A percentile compares a stretch with the other conserved stretches of the same genome.
phyloP scores from a whole-genome alignment of 2,797 vertebrate species.

The Somateria mollissima region DNA sequence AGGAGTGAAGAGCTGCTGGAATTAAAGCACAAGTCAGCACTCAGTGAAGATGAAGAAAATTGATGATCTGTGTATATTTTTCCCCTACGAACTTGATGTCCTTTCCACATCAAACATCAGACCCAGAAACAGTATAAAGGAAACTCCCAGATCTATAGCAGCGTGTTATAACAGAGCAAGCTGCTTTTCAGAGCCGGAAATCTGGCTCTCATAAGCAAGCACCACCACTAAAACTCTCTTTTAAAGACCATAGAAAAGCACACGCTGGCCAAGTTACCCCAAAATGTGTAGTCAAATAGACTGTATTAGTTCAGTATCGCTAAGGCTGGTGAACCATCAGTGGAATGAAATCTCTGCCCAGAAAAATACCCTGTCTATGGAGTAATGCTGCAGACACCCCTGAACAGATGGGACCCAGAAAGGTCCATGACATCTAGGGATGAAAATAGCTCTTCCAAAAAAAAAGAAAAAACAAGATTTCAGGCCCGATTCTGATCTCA shows the following conservation, averaged over 20 bases:
- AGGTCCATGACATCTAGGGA: constrained; percentile 4
- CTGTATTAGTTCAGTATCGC: constrained; percentile 2
- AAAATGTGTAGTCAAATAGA: constrained; percentile 16
- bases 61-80: not conserved
- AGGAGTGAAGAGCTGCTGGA: not conserved
- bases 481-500: constrained; percentile 54
- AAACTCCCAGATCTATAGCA: not conserved
- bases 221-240: not conserved
- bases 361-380: constrained; percentile 58
- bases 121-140: not conserved
- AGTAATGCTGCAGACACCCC: constrained; percentile 18
- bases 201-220: not conserved
- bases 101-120: not conserved
- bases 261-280: not conserved
- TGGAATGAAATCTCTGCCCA: constrained; percentile 54
- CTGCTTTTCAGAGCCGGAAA: not conserved
- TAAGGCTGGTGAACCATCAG: constrained; percentile 31
- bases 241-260: not conserved
- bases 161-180: not conserved
- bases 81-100: not conserved
- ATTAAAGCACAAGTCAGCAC: not conserved
- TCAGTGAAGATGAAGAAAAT: not conserved
- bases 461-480: not conserved
- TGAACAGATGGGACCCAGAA: constrained; percentile 53
- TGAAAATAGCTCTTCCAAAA: constrained; percentile 19